phyloP scores from a whole-genome alignment of 2,113 vertebrate species.

The Hiodon tergisus region DNA sequence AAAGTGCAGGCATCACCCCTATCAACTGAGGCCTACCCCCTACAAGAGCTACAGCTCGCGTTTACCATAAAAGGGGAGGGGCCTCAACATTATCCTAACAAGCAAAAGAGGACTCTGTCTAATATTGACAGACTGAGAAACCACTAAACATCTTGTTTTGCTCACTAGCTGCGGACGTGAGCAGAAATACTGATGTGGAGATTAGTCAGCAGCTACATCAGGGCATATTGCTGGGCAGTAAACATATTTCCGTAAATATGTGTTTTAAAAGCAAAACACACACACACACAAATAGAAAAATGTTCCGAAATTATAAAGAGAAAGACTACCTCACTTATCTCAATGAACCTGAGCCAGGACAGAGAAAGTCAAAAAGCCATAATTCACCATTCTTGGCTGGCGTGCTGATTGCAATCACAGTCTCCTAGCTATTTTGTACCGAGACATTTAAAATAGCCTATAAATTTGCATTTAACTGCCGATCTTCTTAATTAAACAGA shows the following conservation, averaged over 20 bases:
- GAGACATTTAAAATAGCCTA: conserved; percentile 71
- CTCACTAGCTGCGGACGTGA: conserved; percentile 17
- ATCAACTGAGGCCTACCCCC: not conserved
- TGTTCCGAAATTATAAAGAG: not conserved
- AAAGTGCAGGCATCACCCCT: not conserved
- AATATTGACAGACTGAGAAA: conserved; percentile 22
- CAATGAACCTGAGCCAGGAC: conserved; percentile 41
- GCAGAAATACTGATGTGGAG: conserved; percentile 12
- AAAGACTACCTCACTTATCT: conserved; percentile 10
- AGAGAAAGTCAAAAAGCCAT: conserved; percentile 64
- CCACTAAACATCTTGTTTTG: conserved; percentile 24
- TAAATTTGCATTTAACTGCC: conserved; percentile 79
- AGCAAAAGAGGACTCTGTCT: conserved; percentile 7
- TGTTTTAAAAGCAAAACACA: not conserved
- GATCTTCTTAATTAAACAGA: conserved; percentile 81
- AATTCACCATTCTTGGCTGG: conserved; percentile 49
- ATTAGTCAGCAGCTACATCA: conserved; percentile 2
- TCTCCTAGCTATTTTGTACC: conserved; percentile 61
- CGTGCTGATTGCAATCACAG: conserved; percentile 65
- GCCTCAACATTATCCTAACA: conserved; percentile 15
- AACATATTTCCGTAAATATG: not conserved
- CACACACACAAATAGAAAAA: not conserved
- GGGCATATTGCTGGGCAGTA: not conserved
- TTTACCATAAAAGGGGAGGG: conserved; percentile 9
- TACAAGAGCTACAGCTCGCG: not conserved